These are phyloP conservation scores for Chrysocyon brachyurus DNA, from an alignment of 2,797 vertebrate genomes.

Conservation along the genomic window DNA sequence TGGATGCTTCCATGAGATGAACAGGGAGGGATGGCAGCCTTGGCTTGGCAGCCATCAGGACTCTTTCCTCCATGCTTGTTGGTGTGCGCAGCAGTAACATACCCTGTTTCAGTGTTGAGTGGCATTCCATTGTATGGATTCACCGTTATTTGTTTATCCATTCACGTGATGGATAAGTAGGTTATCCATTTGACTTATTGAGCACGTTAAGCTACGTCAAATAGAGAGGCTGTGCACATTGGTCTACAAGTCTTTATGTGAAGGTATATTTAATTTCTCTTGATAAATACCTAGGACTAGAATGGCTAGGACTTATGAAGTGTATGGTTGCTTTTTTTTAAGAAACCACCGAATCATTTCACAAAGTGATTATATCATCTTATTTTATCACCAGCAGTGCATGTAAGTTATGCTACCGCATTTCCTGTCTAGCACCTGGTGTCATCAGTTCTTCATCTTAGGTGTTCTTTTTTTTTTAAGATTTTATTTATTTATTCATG, in stretches of 20 bases:
- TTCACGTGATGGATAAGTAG: background rate
- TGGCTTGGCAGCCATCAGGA: background rate
- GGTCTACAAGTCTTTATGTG: background rate
- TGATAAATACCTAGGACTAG: background rate
- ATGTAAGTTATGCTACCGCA: background rate
- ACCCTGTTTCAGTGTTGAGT: background rate
- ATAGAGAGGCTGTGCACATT: background rate
- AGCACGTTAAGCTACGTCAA: background rate
- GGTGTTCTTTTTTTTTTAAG: no score
- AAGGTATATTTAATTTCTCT: background rate
- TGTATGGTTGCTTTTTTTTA: background rate
- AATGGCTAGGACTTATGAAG: background rate
- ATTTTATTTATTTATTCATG: no score
- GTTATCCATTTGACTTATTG: background rate
- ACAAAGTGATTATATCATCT: background rate
- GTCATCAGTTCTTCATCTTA: background rate
- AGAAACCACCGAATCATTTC: background rate
- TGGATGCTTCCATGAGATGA: background rate
- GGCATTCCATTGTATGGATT: background rate
- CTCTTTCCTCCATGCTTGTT: background rate
- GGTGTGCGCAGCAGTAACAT: background rate
- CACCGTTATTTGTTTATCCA: background rate
- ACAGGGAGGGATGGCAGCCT: background rate
- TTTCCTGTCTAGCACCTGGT: background rate
- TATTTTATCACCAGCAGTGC: background rate